Evolutionary conservation across 2,113 vertebrate genomes (phyloP).

Genomic region (Neofelis nebulosa): DNA sequence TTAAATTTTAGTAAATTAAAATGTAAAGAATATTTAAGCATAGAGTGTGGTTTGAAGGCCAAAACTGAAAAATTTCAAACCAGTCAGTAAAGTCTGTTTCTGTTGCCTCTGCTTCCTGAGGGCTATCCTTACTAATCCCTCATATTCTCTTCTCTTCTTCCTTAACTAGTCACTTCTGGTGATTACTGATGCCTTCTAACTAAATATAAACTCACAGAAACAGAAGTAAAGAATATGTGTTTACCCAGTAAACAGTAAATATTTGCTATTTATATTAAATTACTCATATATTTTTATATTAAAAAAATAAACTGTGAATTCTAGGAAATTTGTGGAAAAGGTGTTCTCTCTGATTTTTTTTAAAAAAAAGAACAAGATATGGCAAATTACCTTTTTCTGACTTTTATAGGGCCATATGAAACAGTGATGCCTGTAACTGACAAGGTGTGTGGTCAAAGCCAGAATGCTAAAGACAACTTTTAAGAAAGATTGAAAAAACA

Average conservation of each 20-base stretch:
- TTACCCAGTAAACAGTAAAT: neutral
- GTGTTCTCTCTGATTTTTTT: neutral
- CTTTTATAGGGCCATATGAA: neutral
- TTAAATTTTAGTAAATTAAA: conserved; percentile 69
- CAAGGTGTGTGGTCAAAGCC: neutral
- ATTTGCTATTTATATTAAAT: neutral
- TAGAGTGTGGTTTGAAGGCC: neutral
- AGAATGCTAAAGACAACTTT: neutral
- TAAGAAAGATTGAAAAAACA: neutral
- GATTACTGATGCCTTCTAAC: neutral
- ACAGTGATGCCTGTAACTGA: neutral
- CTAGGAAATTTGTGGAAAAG: neutral
- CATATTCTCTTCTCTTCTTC: neutral
- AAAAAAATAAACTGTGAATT: neutral
- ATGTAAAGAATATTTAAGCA: conserved; percentile 21
- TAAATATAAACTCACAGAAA: neutral
- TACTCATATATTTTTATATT: neutral
- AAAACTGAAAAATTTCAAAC: neutral
- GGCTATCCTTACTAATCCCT: neutral
- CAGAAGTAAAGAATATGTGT: neutral
- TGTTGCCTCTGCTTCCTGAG: neutral
- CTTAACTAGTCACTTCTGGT: neutral
- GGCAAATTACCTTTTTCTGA: neutral
- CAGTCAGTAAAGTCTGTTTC: neutral
- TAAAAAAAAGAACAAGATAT: neutral